These are phyloP conservation scores for Poecilia picta DNA, from an alignment of 2,797 vertebrate genomes.

Conservation along the genomic window DNA sequence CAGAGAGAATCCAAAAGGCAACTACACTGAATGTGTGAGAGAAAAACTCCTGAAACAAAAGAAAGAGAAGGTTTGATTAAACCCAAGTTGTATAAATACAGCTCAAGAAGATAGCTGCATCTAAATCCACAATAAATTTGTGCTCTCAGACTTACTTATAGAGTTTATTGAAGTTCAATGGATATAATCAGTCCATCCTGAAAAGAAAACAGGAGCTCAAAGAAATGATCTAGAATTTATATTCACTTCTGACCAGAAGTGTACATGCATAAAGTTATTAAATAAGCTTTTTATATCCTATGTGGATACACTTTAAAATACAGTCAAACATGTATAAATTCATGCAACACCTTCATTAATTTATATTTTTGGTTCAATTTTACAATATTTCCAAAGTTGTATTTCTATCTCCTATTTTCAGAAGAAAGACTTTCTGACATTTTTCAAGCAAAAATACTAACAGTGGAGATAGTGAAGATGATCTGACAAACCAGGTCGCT, in stretches of 20 bases:
- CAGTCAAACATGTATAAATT: neutral
- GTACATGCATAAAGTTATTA: neutral
- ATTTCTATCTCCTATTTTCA: neutral
- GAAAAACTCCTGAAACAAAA: slow-evolving; percentile 50
- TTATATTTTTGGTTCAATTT: neutral
- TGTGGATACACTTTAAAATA: neutral
- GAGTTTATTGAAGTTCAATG: too few relatives aligned
- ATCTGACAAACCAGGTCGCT: neutral
- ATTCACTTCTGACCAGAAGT: neutral
- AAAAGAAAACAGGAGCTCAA: neutral
- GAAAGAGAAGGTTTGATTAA: neutral
- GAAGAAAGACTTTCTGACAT: neutral
- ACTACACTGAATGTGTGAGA: slow-evolving; percentile 72
- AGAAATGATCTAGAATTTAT: neutral
- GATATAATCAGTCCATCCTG: too few relatives aligned
- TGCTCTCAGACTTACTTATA: too few relatives aligned
- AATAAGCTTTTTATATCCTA: neutral
- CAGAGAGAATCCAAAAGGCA: slow-evolving; percentile 78
- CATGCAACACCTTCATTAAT: neutral
- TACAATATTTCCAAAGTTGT: neutral
- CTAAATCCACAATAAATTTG: too few relatives aligned
- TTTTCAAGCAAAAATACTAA: neutral
- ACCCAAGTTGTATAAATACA: neutral
- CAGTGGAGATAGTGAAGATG: neutral
- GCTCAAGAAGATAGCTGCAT: too few relatives aligned